Evolutionary conservation across 1,140 invertebrate species (phyloP).

Genomic region (Ceratosolen solmsi): DNA sequence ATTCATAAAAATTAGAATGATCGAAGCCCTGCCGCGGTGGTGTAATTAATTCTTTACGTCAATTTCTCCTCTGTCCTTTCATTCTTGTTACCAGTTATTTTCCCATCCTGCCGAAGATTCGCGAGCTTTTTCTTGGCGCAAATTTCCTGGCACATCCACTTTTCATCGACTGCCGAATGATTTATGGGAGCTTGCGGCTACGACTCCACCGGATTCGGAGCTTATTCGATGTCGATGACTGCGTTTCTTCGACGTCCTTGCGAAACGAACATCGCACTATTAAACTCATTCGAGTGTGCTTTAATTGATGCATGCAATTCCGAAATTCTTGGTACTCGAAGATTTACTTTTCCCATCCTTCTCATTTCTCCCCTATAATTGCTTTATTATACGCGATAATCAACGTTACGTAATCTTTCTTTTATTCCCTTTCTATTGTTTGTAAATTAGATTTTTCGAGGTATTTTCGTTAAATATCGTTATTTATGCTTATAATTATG

Average conservation of each 20-base stretch:
- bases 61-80: background rate
- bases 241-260: background rate
- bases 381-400: background rate
- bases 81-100: background rate
- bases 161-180: slow-evolving; percentile 60
- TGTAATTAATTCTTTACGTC: background rate
- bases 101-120: background rate
- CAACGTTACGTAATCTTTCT: background rate
- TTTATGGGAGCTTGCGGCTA: slow-evolving; percentile 56
- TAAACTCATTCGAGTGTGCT: slow-evolving; percentile 7
- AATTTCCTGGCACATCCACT: slow-evolving; percentile 55
- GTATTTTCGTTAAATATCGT: no score
- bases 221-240: background rate
- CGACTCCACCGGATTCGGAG: background rate
- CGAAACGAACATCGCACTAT: slow-evolving; percentile 40
- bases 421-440: no score
- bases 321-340: background rate
- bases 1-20: no score
- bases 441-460: no score
- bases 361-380: background rate
- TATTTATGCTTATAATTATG: no score
- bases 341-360: background rate
- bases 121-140: background rate
- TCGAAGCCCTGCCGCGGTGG: no score
- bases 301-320: slow-evolving; percentile 39